These are phyloP conservation scores for Nemopilema nomurai DNA, from an alignment of 30 jellyfish, hydroid and myxozoan genomes.

Conservation along the genomic window DNA sequence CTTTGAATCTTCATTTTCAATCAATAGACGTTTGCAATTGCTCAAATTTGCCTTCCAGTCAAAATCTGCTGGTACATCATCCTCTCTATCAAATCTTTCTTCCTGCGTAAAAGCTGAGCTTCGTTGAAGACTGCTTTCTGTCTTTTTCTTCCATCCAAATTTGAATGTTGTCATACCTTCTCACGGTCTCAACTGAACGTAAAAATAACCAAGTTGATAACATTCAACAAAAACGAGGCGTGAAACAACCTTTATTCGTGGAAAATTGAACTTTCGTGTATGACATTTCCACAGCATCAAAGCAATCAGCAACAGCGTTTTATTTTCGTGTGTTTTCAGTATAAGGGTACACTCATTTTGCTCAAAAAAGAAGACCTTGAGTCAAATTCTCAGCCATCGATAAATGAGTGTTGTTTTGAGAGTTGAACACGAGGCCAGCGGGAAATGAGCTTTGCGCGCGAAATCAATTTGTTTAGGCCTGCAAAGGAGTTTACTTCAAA, in stretches of 20 bases:
- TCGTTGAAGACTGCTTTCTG: slow-evolving; percentile 16
- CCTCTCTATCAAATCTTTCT: slow-evolving; percentile 6
- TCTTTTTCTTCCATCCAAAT: slow-evolving; percentile 62
- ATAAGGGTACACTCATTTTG: not conserved
- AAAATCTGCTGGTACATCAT: slow-evolving; percentile 5
- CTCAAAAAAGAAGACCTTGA: no score
- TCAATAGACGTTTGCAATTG: not conserved
- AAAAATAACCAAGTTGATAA: no score
- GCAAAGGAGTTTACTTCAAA: no score
- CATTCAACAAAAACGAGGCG: no score
- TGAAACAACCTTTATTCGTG: no score
- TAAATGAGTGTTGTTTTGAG: not conserved
- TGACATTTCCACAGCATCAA: not conserved
- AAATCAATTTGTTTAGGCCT: not conserved
- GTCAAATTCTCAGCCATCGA: no score
- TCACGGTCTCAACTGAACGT: no score
- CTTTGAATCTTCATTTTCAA: slow-evolving; percentile 30
- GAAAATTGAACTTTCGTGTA: no score
- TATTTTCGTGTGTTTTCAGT: not conserved
- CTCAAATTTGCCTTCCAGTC: slow-evolving; percentile 59
- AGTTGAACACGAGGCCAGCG: slow-evolving; percentile 1
- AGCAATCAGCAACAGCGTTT: not conserved
- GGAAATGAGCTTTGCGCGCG: slow-evolving; percentile 12
- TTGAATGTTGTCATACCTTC: slow-evolving; percentile 27
- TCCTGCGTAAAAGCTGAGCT: slow-evolving; percentile 26